Evolutionary conservation across 2,113 vertebrate genomes (phyloP).

Genomic region (Physeter macrocephalus): DNA sequence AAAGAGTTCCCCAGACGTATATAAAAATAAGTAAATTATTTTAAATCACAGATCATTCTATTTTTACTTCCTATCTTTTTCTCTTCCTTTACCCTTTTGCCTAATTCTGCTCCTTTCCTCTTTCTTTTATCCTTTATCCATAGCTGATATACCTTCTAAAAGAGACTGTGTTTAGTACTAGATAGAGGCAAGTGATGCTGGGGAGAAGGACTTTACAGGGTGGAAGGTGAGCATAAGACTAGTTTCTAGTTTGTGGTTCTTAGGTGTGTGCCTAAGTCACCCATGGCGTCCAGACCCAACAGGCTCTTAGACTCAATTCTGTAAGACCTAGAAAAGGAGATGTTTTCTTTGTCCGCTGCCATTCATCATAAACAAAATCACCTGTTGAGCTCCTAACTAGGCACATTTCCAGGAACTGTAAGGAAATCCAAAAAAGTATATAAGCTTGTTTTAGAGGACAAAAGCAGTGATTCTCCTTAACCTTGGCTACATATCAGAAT

Average conservation of each 20-base stretch:
- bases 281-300: background rate
- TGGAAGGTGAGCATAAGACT: background rate
- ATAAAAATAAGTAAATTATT: constrained; percentile 27
- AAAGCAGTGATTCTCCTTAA: background rate
- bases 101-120: background rate
- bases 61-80: background rate
- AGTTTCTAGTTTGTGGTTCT: background rate
- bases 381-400: background rate
- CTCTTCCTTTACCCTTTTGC: background rate
- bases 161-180: background rate
- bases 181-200: background rate
- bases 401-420: constrained; percentile 50
- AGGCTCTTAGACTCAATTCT: background rate
- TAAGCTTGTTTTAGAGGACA: background rate
- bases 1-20: background rate
- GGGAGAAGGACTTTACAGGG: background rate
- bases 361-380: constrained; percentile 13
- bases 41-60: background rate
- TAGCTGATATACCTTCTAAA: background rate
- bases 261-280: background rate
- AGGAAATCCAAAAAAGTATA: background rate
- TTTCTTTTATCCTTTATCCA: background rate
- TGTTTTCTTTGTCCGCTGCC: background rate
- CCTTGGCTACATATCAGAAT: background rate
- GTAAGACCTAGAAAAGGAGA: background rate